Conservation (phyloP, 2,113 vertebrate genomes). For the Sakesphorus luctuosus region DNA sequence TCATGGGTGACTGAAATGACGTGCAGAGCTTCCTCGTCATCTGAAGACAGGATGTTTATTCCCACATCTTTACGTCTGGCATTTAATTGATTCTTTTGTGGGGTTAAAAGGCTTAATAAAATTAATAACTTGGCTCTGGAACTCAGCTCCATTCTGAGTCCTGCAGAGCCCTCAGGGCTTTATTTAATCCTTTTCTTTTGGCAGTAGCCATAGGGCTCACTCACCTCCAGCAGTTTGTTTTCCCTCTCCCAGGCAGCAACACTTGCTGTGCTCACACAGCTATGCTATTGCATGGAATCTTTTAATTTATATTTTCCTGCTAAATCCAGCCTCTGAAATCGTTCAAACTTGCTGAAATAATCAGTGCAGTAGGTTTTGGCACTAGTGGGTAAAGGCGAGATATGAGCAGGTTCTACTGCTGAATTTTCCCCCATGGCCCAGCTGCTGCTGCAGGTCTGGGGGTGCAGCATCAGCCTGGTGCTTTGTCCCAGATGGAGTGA, state of each 20-base stretch:
- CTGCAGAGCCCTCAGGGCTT: background rate
- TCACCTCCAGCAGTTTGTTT: background rate
- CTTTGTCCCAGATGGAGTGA: background rate
- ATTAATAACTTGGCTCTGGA: background rate
- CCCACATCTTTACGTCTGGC: background rate
- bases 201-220: background rate
- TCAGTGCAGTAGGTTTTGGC: background rate
- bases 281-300: background rate
- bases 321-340: background rate
- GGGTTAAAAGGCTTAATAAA: background rate
- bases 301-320: background rate
- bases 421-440: background rate
- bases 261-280: background rate
- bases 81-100: slow-evolving; percentile 13
- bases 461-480: background rate
- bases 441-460: background rate
- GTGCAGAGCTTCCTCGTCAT: background rate
- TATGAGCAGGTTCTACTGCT: background rate
- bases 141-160: background rate
- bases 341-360: background rate
- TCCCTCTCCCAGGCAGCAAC: background rate
- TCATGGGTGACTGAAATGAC: background rate
- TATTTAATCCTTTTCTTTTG: slow-evolving; percentile 23
- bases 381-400: background rate
- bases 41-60: background rate